A percentile compares a stretch with the other conserved stretches of the same genome.
phyloP scores from a whole-genome alignment of 2,888 invertebrate species.

The Oligia fasciuncula region DNA sequence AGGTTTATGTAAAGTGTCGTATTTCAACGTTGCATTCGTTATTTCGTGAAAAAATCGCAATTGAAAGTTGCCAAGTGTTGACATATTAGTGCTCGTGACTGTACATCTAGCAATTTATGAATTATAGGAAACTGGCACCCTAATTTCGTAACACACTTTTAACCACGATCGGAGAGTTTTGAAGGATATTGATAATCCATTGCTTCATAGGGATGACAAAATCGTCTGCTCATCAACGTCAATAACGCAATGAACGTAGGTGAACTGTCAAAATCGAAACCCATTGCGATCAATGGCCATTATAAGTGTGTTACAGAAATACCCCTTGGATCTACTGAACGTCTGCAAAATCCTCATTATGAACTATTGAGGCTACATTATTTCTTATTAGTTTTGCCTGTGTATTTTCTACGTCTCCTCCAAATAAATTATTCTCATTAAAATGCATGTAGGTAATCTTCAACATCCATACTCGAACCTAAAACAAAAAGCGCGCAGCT shows the following conservation, averaged over 20 bases:
- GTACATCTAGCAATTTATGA: neutral
- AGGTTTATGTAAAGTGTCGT: too few species aligned
- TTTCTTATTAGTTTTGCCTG: neutral
- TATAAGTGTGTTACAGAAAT: neutral
- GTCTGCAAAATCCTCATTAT: neutral
- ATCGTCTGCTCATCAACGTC: too few species aligned
- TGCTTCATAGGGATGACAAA: too few species aligned
- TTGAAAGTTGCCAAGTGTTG: too few species aligned
- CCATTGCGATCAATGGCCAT: neutral
- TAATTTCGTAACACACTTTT: too few species aligned
- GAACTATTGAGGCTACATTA: neutral
- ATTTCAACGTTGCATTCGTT: too few species aligned
- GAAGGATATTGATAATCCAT: too few species aligned
- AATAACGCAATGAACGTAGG: too few species aligned
- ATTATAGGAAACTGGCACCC: neutral
- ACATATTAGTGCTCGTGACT: too few species aligned
- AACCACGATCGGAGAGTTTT: too few species aligned
- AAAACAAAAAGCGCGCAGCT: slow-evolving; percentile 53
- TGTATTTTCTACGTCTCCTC: neutral
- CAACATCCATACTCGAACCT: slow-evolving; percentile 20
- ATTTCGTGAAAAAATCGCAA: too few species aligned
- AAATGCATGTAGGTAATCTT: slow-evolving; percentile 43
- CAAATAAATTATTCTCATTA: slow-evolving; percentile 42
- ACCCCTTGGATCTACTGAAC: neutral
- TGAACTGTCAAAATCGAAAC: too few species aligned